Conservation (phyloP, 2,888 invertebrate genomes). For the Cordylochernes scorpioides region DNA sequence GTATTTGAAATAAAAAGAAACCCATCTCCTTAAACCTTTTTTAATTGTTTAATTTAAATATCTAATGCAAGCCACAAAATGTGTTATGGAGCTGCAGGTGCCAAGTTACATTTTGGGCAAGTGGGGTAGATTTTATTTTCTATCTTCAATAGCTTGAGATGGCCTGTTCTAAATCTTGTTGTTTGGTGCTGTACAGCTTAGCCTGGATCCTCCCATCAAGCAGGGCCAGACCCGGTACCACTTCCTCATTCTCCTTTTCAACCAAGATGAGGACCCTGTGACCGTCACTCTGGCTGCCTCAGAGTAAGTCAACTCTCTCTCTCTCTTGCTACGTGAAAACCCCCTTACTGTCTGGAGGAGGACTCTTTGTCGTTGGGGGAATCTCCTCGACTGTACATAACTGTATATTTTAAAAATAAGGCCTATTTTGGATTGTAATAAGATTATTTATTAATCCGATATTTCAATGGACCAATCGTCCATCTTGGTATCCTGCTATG, state of each 20-base stretch:
- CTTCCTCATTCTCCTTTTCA: slow-evolving; percentile 74
- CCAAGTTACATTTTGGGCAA: too few species aligned
- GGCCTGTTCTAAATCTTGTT: slow-evolving; percentile 1
- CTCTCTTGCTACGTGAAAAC: slow-evolving; percentile 2
- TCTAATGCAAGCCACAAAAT: neutral
- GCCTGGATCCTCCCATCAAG: slow-evolving; percentile 92
- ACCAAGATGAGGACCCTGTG: slow-evolving; percentile 76
- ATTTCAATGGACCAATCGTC: too few species aligned
- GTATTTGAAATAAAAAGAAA: too few species aligned
- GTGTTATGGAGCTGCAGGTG: slow-evolving; percentile 1
- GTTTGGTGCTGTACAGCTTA: slow-evolving; percentile 30
- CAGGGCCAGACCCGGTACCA: slow-evolving; percentile 97
- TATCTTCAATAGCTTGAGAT: neutral
- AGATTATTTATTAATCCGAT: too few species aligned
- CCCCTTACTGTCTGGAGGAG: too few species aligned
- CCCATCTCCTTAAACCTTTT: neutral
- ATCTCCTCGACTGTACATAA: too few species aligned
- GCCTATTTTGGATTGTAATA: too few species aligned
- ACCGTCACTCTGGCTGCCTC: slow-evolving; percentile 66
- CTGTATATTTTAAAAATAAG: too few species aligned
- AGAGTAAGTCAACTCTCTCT: slow-evolving; percentile 35
- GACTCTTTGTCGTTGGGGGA: too few species aligned
- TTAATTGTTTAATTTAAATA: slow-evolving; percentile 1
- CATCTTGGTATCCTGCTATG: too few species aligned
- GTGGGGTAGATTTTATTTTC: neutral